Evolutionary conservation across 2,888 invertebrate species (phyloP).

Genomic region (Pristionchus fissidentatus): DNA sequence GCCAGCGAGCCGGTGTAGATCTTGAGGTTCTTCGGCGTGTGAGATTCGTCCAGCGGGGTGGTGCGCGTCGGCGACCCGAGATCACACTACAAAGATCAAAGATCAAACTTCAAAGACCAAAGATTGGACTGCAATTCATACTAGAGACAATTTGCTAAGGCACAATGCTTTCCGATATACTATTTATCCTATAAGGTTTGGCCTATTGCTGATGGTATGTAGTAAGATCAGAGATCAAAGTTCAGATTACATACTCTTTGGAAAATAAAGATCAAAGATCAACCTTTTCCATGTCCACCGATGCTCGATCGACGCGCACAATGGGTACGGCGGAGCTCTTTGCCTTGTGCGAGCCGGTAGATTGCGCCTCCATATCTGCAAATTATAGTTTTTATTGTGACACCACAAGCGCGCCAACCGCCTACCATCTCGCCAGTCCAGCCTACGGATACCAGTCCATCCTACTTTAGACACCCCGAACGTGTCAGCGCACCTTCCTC

Average conservation of each 20-base stretch:
- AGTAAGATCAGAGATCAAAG: constrained; percentile 40
- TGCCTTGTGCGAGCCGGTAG: constrained; percentile 22
- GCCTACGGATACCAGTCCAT: neutral
- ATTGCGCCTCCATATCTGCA: constrained; percentile 21
- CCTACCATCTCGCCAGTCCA: neutral
- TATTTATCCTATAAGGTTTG: no score
- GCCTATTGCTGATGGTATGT: no score
- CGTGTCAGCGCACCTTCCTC: constrained; percentile 4
- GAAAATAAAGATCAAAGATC: constrained; percentile 1
- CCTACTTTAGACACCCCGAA: no score
- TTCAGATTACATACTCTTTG: neutral
- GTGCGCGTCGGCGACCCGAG: constrained; percentile 23
- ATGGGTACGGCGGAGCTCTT: constrained; percentile 29
- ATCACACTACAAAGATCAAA: constrained; percentile 20
- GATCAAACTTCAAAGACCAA: neutral
- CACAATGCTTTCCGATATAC: no score
- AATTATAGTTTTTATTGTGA: neutral
- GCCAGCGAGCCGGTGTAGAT: constrained; percentile 61
- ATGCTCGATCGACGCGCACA: neutral
- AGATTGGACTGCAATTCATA: no score
- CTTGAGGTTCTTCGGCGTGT: constrained; percentile 63
- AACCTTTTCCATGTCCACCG: constrained; percentile 12
- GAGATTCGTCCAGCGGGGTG: constrained; percentile 59
- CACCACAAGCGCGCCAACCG: neutral
- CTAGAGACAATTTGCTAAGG: no score